Percentiles rank a stretch among this genome's conserved stretches.
Conservation (phyloP, 2,113 vertebrate genomes). For the Pelobates fuscus region DNA sequence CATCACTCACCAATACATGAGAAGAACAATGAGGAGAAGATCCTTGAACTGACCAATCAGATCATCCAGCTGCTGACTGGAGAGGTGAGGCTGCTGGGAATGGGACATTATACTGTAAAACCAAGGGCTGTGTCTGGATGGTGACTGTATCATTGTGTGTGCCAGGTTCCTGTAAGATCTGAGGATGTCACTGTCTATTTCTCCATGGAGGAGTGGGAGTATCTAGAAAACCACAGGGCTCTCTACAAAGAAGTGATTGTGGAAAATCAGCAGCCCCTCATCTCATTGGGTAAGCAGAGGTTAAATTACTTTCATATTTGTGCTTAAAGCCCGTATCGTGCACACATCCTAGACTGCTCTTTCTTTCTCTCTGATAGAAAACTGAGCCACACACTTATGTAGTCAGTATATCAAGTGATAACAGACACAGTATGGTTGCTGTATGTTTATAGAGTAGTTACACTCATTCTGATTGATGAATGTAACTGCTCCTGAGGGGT, state of each 20-base stretch:
- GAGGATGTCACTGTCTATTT: constrained; percentile 4
- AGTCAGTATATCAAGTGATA: too few relatives aligned
- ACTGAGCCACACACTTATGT: too few relatives aligned
- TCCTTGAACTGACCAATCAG: constrained; percentile 8
- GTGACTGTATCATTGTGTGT: background rate
- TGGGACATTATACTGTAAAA: background rate
- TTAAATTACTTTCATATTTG: too few relatives aligned
- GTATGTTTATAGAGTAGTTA: too few relatives aligned
- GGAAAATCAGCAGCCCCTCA: background rate
- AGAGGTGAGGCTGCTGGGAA: background rate
- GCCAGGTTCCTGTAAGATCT: background rate
- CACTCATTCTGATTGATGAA: too few relatives aligned
- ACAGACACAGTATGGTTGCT: too few relatives aligned
- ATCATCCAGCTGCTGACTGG: constrained; percentile 15
- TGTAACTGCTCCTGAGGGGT: too few relatives aligned
- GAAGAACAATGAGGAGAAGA: constrained; percentile 1
- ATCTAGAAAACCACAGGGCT: background rate
- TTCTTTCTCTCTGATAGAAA: too few relatives aligned
- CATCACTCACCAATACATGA: background rate
- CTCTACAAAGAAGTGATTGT: background rate
- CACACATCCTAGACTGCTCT: too few relatives aligned
- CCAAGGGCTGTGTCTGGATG: background rate
- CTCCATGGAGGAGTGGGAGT: constrained; percentile 18
- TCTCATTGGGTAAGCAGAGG: background rate
- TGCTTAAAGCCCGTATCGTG: too few relatives aligned